Evolutionary conservation across 1,140 invertebrate genomes (phyloP).

Genomic region (Cecropterus lyciades): DNA sequence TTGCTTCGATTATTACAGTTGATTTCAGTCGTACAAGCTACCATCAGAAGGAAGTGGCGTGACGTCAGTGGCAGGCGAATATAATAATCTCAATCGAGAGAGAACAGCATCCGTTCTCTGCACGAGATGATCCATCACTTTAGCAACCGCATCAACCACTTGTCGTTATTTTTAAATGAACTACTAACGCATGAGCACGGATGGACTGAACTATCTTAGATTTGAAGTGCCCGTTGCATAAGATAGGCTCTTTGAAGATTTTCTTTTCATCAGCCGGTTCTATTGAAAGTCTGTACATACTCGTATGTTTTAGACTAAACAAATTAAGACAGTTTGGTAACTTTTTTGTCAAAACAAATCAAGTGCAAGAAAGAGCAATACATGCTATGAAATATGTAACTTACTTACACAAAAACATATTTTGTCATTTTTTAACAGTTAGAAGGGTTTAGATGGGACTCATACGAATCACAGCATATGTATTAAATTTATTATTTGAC

Average conservation of each 20-base stretch:
- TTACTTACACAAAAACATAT: too few relatives aligned
- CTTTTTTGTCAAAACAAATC: too few relatives aligned
- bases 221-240: slow-evolving; percentile 6
- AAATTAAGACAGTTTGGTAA: too few relatives aligned
- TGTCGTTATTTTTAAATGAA: slow-evolving; percentile 36
- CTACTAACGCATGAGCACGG: slow-evolving; percentile 8
- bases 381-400: too few relatives aligned
- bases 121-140: slow-evolving; percentile 64
- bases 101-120: slow-evolving; percentile 58
- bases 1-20: too few relatives aligned
- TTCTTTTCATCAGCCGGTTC: background rate
- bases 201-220: slow-evolving; percentile 11
- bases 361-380: too few relatives aligned
- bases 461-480: too few relatives aligned
- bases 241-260: slow-evolving; percentile 8
- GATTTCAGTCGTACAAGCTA: background rate
- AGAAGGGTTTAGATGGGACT: too few relatives aligned
- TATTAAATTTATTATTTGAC: too few relatives aligned
- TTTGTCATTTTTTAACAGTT: too few relatives aligned
- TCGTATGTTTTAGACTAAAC: too few relatives aligned
- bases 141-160: slow-evolving; percentile 31
- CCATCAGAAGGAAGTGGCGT: slow-evolving; percentile 44
- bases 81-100: slow-evolving; percentile 59
- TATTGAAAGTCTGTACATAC: too few relatives aligned
- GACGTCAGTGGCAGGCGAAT: slow-evolving; percentile 44